Conservation (phyloP, 2,888 invertebrate genomes). For the Neoscelio sp. region DNA sequence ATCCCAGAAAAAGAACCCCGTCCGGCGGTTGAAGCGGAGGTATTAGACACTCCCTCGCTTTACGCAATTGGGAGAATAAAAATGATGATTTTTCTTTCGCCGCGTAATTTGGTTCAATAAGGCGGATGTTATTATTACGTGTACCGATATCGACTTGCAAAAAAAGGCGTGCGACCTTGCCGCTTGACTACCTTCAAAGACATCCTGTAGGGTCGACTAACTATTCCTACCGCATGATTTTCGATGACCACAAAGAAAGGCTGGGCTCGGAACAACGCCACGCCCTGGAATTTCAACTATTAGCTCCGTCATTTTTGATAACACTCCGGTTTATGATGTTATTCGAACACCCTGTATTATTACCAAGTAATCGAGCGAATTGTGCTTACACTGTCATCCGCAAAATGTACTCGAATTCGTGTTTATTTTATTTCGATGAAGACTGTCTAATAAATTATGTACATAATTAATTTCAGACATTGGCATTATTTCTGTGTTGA, state of each 20-base stretch:
- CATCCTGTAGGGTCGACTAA: constrained; percentile 65
- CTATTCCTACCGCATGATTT: constrained; percentile 67
- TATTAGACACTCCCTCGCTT: constrained; percentile 44
- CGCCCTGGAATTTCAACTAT: constrained; percentile 81
- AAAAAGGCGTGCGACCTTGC: constrained; percentile 71
- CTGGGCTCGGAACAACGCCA: constrained; percentile 72
- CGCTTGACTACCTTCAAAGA: constrained; percentile 71
- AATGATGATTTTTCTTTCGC: constrained; percentile 16
- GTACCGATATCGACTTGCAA: constrained; percentile 38
- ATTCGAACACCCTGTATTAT: constrained; percentile 39
- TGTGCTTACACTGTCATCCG: constrained; percentile 46
- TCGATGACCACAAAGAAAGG: constrained; percentile 65
- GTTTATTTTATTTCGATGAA: constrained; percentile 36
- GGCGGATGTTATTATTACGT: constrained; percentile 41
- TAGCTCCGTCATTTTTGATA: constrained; percentile 66
- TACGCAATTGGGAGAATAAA: constrained; percentile 28
- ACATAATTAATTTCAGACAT: constrained; percentile 31
- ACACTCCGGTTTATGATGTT: constrained; percentile 53
- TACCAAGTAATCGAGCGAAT: constrained; percentile 46
- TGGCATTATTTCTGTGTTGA: neutral
- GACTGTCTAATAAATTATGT: constrained; percentile 59
- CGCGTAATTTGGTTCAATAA: constrained; percentile 26
- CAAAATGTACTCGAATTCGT: constrained; percentile 20
- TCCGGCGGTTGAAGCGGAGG: no score
- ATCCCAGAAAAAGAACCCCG: no score